These are phyloP conservation scores for Lagodon rhomboides DNA, from an alignment of 2,797 vertebrate genomes.

Conservation along the genomic window DNA sequence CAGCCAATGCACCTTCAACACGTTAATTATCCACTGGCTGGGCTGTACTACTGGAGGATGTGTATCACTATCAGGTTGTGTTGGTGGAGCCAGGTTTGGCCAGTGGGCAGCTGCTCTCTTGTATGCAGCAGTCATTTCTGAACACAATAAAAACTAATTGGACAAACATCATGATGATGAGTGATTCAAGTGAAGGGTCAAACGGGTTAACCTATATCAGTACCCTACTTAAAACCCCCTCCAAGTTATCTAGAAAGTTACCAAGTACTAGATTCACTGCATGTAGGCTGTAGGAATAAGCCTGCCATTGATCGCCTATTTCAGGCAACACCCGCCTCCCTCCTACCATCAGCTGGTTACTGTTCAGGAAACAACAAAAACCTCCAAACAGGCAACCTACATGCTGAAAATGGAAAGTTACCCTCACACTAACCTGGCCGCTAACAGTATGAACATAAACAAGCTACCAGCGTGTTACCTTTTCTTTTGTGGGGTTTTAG, in stretches of 20 bases:
- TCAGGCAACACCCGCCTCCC: too few relatives aligned
- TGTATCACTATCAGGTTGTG: constrained; percentile 14
- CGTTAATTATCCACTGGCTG: constrained; percentile 14
- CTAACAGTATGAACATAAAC: too few relatives aligned
- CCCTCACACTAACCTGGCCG: too few relatives aligned
- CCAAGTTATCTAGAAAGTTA: not conserved
- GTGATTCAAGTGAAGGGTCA: constrained; percentile 11
- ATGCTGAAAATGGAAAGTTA: too few relatives aligned
- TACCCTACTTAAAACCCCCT: not conserved
- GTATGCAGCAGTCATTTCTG: not conserved
- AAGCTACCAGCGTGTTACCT: too few relatives aligned
- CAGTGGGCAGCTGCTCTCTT: constrained; percentile 1
- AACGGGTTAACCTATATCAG: not conserved
- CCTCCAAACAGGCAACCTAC: too few relatives aligned
- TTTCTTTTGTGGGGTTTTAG: too few relatives aligned
- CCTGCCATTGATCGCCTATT: too few relatives aligned
- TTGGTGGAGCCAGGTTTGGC: constrained; percentile 9
- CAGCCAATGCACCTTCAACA: constrained; percentile 9
- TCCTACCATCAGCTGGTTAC: too few relatives aligned
- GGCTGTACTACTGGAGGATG: not conserved
- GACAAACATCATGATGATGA: not conserved
- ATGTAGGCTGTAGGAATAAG: too few relatives aligned
- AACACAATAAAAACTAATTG: not conserved
- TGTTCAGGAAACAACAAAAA: too few relatives aligned
- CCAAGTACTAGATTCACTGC: too few relatives aligned